A percentile compares a stretch with the other conserved stretches of the same genome.
Conservation (phyloP, 1,140 invertebrate species). For the Phortica variegata region DNA sequence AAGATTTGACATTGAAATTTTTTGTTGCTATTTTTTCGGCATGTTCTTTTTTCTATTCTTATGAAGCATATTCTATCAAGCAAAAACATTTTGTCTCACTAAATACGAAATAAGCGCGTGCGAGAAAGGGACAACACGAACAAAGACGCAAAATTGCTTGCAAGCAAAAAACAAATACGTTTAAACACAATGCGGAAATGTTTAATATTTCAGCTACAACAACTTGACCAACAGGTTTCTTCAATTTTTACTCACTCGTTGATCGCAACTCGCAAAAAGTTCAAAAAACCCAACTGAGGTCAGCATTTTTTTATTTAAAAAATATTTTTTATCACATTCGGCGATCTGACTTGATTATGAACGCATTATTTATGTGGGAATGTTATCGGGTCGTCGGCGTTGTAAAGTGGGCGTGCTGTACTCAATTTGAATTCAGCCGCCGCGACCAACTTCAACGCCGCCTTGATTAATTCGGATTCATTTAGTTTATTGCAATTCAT, state of each 20-base stretch:
- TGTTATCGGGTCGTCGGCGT: no score
- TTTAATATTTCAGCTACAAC: conserved; percentile 9
- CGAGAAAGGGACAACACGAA: neutral
- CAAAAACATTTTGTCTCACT: conserved; percentile 27
- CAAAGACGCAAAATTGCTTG: conserved; percentile 8
- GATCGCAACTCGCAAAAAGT: conserved; percentile 44
- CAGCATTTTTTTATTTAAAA: no score
- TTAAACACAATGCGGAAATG: conserved; percentile 43
- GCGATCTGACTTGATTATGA: no score
- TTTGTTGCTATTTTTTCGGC: conserved; percentile 12
- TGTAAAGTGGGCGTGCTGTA: conserved; percentile 40
- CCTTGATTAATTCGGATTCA: no score
- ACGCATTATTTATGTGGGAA: no score
- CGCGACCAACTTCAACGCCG: no score
- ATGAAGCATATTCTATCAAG: conserved; percentile 7
- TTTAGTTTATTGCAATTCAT: conserved; percentile 31
- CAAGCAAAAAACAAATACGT: no score
- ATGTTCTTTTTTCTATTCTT: neutral
- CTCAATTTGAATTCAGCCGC: no score
- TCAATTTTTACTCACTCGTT: conserved; percentile 25
- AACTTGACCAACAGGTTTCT: conserved; percentile 44
- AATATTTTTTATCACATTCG: neutral
- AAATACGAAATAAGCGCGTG: conserved; percentile 44
- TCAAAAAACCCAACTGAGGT: conserved; percentile 49
- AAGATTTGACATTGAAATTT: conserved; percentile 54